Evolutionary conservation across 2,888 invertebrate species (phyloP), one percentile per base, ranked within the genome.

Genomic region (Microdon myrmicae): DNA sequence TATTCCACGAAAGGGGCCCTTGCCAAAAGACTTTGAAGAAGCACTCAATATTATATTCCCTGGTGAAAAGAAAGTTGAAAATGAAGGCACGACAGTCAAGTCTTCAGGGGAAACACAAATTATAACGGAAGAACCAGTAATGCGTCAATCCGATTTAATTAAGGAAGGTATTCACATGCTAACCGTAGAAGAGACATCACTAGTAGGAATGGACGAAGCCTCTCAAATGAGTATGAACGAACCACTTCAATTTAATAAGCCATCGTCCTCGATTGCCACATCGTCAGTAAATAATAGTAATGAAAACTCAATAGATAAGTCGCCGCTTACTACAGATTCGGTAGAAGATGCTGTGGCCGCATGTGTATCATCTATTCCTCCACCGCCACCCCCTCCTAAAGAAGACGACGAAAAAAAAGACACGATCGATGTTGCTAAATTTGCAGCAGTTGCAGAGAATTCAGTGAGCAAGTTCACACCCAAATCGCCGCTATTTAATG

Each of bases 11-110:
- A 81, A 81, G 26, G 81, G 81, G 28, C 82, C 82, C 14, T 71
- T 86, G 13, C 85, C 85, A 1, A 81, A 83, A 69, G 86, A 86
- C 72, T 77, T 86, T 12, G 83, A 85, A 68, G 85, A 84, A 68
- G 85, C 86, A 1, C 74, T 86, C 3, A 82, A 85, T 58, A 84
- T 85, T 8, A 83, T 86, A 53, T 86, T 85, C 68, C 85, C 85
- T 1, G 83, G 83, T 19, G 82, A 82, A 13, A 80, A 79, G 22
- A 73, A 73, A 16, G 68, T 73, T 8, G 69, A 71, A 8, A 70
- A 76, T 3, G 73, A 71, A 23, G 25, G 39, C 1, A 56, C 54
- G 67, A 73, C 45, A 68, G 68, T 49, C 48, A 71, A 60, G 17
- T 28, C 39, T 5, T 17, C 32, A 3, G 66, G 70, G 1, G 70